Conservation (phyloP, 1,140 invertebrate genomes). For the Pseudobourletiella spinata region DNA sequence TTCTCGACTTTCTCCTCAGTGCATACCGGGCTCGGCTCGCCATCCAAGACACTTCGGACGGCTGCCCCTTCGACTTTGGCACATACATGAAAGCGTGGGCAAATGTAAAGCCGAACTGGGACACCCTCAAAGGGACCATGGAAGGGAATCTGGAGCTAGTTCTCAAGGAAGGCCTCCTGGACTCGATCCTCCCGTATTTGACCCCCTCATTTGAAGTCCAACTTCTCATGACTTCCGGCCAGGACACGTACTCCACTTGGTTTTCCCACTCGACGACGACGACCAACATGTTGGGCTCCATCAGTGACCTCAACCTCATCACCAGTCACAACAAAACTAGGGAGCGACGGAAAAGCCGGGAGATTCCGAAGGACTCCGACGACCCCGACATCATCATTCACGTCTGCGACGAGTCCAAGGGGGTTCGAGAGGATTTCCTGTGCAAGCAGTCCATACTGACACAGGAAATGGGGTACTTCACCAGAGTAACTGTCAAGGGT, state of each 20-base stretch:
- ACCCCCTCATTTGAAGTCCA: background rate
- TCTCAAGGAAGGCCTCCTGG: slow-evolving; percentile 36
- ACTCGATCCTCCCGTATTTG: slow-evolving; percentile 37
- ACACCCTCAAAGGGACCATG: slow-evolving; percentile 1
- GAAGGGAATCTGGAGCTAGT: slow-evolving; percentile 21
- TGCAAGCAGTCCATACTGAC: slow-evolving; percentile 76
- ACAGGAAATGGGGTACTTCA: slow-evolving; percentile 89
- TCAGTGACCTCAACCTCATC: background rate
- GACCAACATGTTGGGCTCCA: slow-evolving; percentile 36
- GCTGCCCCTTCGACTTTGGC: slow-evolving; percentile 26
- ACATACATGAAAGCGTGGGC: slow-evolving; percentile 19
- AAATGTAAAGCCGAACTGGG: background rate
- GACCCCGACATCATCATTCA: slow-evolving; percentile 70
- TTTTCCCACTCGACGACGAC: slow-evolving; percentile 54
- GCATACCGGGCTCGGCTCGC: slow-evolving; percentile 28
- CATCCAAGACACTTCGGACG: slow-evolving; percentile 11
- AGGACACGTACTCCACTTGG: slow-evolving; percentile 37
- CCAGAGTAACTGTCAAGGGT: slow-evolving; percentile 62
- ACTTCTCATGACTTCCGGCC: background rate
- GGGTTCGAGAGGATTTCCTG: slow-evolving; percentile 73
- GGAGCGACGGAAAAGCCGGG: background rate
- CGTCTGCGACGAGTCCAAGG: slow-evolving; percentile 77
- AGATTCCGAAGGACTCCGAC: background rate
- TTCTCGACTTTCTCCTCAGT: slow-evolving; percentile 31
- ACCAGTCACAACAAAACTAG: background rate